Evolutionary conservation across 2,888 invertebrate species (phyloP).

Genomic region (Strigamia maritima): DNA sequence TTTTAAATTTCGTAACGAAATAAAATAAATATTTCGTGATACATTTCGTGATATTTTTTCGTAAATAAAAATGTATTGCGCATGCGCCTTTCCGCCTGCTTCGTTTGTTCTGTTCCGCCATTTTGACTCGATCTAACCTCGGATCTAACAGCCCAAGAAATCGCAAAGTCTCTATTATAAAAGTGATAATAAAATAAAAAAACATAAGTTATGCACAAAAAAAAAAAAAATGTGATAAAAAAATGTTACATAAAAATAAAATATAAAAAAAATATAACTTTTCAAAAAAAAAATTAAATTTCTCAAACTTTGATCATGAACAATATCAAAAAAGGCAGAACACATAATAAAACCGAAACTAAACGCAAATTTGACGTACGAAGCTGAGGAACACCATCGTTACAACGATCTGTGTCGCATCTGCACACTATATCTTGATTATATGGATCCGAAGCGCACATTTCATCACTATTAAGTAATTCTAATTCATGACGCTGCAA

Average conservation of each 20-base stretch:
- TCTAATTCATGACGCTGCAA: not conserved
- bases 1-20: not conserved
- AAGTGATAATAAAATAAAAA: not conserved
- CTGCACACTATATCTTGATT: constrained; percentile 16
- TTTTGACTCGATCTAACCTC: no score
- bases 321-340: not conserved
- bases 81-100: no score
- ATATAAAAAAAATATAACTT: no score
- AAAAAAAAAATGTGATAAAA: not conserved
- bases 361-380: not conserved
- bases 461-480: not conserved
- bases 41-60: no score
- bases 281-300: not conserved
- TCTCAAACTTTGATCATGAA: not conserved
- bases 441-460: not conserved
- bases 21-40: no score
- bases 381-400: not conserved
- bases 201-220: not conserved
- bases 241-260: not conserved
- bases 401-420: not conserved
- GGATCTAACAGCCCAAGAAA: not conserved
- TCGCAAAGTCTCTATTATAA: not conserved
- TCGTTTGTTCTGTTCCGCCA: no score
- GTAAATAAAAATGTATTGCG: no score
- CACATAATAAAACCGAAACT: not conserved